phyloP scores from a whole-genome alignment of 2,113 vertebrate species.

The Clarias magur region DNA sequence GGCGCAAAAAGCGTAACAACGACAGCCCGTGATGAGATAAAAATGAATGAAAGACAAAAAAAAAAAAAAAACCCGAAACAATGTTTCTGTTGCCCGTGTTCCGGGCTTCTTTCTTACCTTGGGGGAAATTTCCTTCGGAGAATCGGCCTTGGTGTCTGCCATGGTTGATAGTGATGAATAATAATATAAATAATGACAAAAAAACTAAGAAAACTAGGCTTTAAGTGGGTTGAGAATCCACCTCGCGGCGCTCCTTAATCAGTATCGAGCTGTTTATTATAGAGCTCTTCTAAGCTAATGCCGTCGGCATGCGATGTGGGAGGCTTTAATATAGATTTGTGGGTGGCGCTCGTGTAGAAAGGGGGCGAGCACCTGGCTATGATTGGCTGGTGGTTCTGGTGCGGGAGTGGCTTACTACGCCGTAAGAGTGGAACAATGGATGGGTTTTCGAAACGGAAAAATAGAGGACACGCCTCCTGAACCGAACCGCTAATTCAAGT shows the following conservation, averaged over 20 bases:
- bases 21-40: not conserved
- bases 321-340: conserved; percentile 68
- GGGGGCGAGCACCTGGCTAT: conserved; percentile 39
- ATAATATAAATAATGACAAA: conserved; percentile 63
- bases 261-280: not conserved
- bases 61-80: not conserved
- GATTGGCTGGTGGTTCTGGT: conserved; percentile 68
- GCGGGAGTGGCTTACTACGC: conserved; percentile 67
- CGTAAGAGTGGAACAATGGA: conserved; percentile 82
- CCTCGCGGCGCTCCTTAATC: not conserved
- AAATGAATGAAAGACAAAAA: conserved; percentile 34
- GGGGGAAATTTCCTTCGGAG: conserved; percentile 83
- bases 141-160: conserved; percentile 87
- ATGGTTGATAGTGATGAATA: conserved; percentile 69
- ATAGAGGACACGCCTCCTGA: conserved; percentile 48
- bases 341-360: conserved; percentile 64
- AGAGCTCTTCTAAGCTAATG: conserved; percentile 51
- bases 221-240: not conserved
- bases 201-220: conserved; percentile 48
- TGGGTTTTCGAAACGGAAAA: conserved; percentile 74
- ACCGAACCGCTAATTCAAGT: conserved; percentile 41
- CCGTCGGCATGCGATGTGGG: conserved; percentile 65
- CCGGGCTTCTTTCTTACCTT: conserved; percentile 79
- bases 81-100: not conserved
- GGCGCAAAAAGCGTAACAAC: not conserved